Base-by-base conservation (phyloP, 2,797 vertebrate genomes). In the Dromococcyx pavoninus region DNA sequence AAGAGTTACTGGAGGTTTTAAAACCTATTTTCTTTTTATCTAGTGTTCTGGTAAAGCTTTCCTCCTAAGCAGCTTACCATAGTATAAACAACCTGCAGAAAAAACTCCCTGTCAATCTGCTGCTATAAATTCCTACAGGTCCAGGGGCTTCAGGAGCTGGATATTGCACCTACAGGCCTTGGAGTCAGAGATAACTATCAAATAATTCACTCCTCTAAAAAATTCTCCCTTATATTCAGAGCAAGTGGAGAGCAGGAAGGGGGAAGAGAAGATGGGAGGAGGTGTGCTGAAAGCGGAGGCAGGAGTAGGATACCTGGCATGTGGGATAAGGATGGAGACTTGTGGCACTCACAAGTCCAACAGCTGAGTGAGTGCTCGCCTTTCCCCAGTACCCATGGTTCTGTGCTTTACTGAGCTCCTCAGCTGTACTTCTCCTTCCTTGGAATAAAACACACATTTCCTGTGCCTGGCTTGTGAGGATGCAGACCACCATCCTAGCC, bases 41-140 rank as follows among this genome's bases (percentile, higher is more conserved):
- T 96, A 71, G 72, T 41, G 48, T 94, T 95, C 91, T 93, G 84
- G 86, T 96, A 86, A 95, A 95, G 93, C 95, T 93, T 96, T 87
- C 77, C 84, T 95, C 91, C 94, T 96, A 97, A 97, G 95, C 92
- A 95, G 95, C 96, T 97, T 97, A 97, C 94, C 94, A 88, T 96
- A 96, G 96, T 89, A 96, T 93, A 96, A 97, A 96, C 95, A 96
- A 96, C 94, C 93, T 65, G 87, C 86, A 94, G 91, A 93, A 96
- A 92, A 97, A 93, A 62, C 44, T 95, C 71, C 23, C 93, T 93
- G 88, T 93, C 95, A 95, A 78, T 97, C 95, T 89, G n/a, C 75
- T 71, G 67, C 91, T 92, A 83, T 91, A 95, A 97, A 96, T 95
- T 96, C 93, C 88, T 95, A 8, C 84, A 88, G 94, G 95, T 95